Conservation (phyloP, 1,140 invertebrate species). For the Pararge aegeria region DNA sequence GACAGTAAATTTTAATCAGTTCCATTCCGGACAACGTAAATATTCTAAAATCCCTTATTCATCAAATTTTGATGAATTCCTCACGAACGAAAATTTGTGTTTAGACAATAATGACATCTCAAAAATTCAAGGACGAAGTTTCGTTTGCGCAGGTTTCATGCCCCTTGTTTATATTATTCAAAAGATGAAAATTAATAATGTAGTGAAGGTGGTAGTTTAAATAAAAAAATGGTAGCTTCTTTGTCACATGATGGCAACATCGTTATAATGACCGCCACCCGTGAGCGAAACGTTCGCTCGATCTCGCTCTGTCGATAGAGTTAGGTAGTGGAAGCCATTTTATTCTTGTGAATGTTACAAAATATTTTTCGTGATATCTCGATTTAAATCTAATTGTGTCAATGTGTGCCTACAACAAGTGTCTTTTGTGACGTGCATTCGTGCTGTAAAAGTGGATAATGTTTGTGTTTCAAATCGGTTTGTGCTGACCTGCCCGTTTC, state of each 20-base stretch:
- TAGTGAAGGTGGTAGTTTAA: too few relatives aligned
- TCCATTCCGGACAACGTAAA: too few relatives aligned
- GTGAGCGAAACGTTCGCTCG: conserved; percentile 71
- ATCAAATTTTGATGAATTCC: too few relatives aligned
- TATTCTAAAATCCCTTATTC: too few relatives aligned
- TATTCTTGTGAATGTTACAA: conserved; percentile 74
- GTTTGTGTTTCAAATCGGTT: conserved; percentile 66
- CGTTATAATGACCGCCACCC: conserved; percentile 67
- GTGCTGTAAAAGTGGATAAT: conserved; percentile 61
- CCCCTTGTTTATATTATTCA: too few relatives aligned
- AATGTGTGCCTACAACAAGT: conserved; percentile 67
- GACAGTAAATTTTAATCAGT: too few relatives aligned
- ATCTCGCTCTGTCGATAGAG: conserved; percentile 75
- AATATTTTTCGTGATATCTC: conserved; percentile 57
- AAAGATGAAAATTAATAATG: too few relatives aligned
- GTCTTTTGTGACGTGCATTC: conserved; percentile 69
- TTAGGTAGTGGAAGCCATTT: conserved; percentile 75
- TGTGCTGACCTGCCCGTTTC: conserved; percentile 74
- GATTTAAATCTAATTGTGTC: conserved; percentile 53
- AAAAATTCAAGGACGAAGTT: too few relatives aligned
- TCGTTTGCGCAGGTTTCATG: too few relatives aligned
- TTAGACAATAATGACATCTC: too few relatives aligned
- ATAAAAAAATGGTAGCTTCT: conserved; percentile 33
- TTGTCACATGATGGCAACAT: conserved; percentile 50
- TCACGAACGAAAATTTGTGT: too few relatives aligned